These are phyloP conservation scores for Philonicus albiceps DNA, from an alignment of 2,888 invertebrate genomes.

Conservation along the genomic window DNA sequence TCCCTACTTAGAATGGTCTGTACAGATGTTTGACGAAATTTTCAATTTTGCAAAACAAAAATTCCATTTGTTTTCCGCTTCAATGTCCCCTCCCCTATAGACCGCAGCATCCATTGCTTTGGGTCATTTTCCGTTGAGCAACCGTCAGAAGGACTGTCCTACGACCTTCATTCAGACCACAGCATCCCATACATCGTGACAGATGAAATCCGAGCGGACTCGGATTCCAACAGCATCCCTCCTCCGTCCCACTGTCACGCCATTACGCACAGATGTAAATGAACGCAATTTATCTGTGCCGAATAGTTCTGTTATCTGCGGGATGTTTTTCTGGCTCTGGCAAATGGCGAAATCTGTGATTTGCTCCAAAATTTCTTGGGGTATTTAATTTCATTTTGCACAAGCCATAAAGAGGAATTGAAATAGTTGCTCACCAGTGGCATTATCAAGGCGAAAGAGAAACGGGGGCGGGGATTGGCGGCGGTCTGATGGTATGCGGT, in stretches of 20 bases:
- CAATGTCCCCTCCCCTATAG: background rate
- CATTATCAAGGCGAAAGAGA: background rate
- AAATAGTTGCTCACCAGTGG: background rate
- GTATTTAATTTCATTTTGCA: slow-evolving; percentile 28
- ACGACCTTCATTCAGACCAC: background rate
- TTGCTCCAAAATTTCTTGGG: slow-evolving; percentile 16
- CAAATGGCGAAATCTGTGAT: slow-evolving; percentile 24
- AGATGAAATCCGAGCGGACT: slow-evolving; percentile 9
- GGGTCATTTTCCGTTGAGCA: background rate
- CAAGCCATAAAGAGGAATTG: background rate
- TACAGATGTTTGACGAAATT: background rate
- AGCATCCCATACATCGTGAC: slow-evolving; percentile 12
- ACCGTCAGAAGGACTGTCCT: background rate
- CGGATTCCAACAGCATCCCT: background rate
- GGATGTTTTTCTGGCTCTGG: background rate
- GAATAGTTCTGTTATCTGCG: slow-evolving; percentile 17
- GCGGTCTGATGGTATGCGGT: background rate
- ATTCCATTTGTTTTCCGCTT: background rate
- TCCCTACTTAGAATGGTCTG: background rate
- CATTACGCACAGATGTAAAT: slow-evolving; percentile 37
- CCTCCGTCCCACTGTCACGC: background rate
- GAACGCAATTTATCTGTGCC: slow-evolving; percentile 34
- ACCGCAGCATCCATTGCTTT: background rate
- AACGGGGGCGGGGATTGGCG: background rate
- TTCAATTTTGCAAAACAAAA: background rate